These are phyloP conservation scores for Bicyclus anynana DNA, from an alignment of 1,140 invertebrate genomes.

Conservation along the genomic window DNA sequence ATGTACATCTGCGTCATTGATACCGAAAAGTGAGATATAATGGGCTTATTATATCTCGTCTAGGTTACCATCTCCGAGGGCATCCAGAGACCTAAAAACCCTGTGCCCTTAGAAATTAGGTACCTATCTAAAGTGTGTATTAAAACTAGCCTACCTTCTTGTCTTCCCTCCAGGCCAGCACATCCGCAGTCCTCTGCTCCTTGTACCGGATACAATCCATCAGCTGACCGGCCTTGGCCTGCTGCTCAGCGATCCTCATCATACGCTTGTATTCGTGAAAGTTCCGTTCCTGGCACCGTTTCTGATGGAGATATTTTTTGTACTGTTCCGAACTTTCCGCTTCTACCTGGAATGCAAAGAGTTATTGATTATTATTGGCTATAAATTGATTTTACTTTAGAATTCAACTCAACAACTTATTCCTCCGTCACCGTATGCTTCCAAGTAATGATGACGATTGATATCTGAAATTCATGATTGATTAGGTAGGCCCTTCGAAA, in stretches of 20 bases:
- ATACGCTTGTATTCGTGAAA: constrained; percentile 39
- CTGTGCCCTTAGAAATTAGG: too few relatives aligned
- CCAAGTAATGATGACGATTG: too few relatives aligned
- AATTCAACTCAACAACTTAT: too few relatives aligned
- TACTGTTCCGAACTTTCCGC: constrained; percentile 51
- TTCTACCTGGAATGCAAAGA: constrained; percentile 38
- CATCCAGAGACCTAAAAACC: too few relatives aligned
- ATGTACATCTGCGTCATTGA: too few relatives aligned
- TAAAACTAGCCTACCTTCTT: constrained; percentile 35
- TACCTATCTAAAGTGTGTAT: neutral
- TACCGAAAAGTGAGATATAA: too few relatives aligned
- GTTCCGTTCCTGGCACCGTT: constrained; percentile 41
- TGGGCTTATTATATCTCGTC: too few relatives aligned
- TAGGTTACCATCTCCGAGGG: too few relatives aligned
- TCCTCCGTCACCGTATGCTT: too few relatives aligned
- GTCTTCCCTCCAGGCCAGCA: constrained; percentile 45
- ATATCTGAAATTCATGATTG: too few relatives aligned
- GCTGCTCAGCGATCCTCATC: constrained; percentile 37
- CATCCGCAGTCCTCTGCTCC: constrained; percentile 41
- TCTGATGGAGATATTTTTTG: constrained; percentile 46
- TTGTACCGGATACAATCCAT: constrained; percentile 50
- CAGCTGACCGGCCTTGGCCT: constrained; percentile 36
- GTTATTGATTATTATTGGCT: neutral
- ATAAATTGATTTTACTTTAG: too few relatives aligned
- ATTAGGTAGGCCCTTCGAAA: too few relatives aligned